Percentiles rank a stretch among this genome's conserved stretches.
Conservation (phyloP, 2,888 invertebrate genomes). For the Cerastoderma edule region DNA sequence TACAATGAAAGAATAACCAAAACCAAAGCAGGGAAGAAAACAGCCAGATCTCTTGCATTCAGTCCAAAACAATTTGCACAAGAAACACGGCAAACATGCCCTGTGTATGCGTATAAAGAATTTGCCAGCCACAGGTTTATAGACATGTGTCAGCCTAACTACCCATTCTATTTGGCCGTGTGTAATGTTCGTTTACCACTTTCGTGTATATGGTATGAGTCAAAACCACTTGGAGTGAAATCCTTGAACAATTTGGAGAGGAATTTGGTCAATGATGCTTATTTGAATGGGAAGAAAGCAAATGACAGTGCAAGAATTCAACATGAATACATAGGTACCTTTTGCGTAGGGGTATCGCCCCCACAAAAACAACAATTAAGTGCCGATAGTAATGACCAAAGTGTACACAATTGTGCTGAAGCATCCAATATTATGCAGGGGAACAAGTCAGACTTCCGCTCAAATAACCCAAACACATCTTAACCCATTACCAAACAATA, state of each 20-base stretch:
- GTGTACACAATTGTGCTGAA: not conserved
- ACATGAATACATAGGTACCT: not conserved
- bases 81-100: not conserved
- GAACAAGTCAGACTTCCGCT: too few relatives aligned
- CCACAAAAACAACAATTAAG: not conserved
- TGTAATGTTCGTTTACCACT: not conserved
- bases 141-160: not conserved
- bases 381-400: not conserved
- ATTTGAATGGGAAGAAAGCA: not conserved
- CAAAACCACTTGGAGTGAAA: not conserved
- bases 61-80: not conserved
- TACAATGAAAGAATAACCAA: not conserved
- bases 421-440: too few relatives aligned
- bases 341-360: not conserved
- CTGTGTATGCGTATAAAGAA: not conserved
- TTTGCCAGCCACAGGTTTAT: not conserved
- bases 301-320: not conserved
- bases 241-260: not conserved
- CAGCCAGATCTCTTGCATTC: not conserved
- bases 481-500: too few relatives aligned
- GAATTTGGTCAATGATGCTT: not conserved
- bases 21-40: not conserved
- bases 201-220: not conserved
- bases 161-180: not conserved
- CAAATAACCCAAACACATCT: too few relatives aligned